A percentile compares a stretch with the other conserved stretches of the same genome.
Conservation (phyloP, 2,113 vertebrate species). For the Caranx ignobilis region DNA sequence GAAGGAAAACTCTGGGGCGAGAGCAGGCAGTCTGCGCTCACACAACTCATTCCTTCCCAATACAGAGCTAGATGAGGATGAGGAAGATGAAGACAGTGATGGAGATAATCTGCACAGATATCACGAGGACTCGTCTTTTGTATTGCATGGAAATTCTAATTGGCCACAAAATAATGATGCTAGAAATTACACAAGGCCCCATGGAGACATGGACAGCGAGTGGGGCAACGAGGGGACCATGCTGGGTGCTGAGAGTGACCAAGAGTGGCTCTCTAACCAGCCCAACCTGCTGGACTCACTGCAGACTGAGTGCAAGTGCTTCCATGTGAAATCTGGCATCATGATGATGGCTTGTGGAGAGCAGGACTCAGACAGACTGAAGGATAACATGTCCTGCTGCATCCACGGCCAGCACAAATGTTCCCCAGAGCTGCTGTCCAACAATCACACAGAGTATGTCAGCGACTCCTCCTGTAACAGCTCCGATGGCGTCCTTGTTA, state of each 20-base stretch:
- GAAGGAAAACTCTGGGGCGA: slow-evolving; percentile 74
- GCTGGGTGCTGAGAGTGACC: slow-evolving; percentile 80
- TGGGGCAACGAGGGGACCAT: slow-evolving; percentile 72
- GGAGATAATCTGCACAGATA: slow-evolving; percentile 82
- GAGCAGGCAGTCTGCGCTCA: slow-evolving; percentile 55
- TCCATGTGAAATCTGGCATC: slow-evolving; percentile 74
- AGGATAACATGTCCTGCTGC: slow-evolving; percentile 77
- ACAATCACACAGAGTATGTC: slow-evolving; percentile 87
- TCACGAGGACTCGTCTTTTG: slow-evolving; percentile 87
- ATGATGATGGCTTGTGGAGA: slow-evolving; percentile 81
- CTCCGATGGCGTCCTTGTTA: slow-evolving; percentile 93
- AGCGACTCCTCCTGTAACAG: slow-evolving; percentile 96
- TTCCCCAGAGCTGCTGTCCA: slow-evolving; percentile 82
- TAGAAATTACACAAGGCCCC: slow-evolving; percentile 18
- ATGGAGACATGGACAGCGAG: slow-evolving; percentile 46
- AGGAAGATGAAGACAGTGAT: slow-evolving; percentile 81
- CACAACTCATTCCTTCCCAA: slow-evolving; percentile 91
- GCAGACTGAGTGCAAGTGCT: slow-evolving; percentile 78
- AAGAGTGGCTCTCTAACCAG: slow-evolving; percentile 67
- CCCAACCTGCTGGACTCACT: slow-evolving; percentile 75
- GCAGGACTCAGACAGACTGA: slow-evolving; percentile 83
- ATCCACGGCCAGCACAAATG: slow-evolving; percentile 83
- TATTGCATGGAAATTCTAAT: slow-evolving; percentile 86
- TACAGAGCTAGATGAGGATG: slow-evolving; percentile 82
- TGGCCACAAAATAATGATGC: slow-evolving; percentile 71